These are phyloP conservation scores for Babylonia areolata DNA, from an alignment of 1,140 invertebrate genomes.

Conservation along the genomic window DNA sequence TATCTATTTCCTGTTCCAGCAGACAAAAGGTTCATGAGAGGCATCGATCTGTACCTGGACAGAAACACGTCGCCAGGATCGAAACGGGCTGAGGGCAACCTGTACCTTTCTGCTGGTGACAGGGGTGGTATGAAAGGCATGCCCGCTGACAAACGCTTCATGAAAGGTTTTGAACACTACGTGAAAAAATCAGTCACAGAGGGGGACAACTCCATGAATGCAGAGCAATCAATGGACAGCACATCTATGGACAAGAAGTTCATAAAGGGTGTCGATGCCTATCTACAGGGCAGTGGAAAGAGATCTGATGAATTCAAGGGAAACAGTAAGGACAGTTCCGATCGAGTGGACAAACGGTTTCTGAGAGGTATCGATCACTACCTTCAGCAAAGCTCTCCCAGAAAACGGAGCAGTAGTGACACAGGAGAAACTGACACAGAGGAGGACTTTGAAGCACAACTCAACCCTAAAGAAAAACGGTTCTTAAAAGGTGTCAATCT, in stretches of 20 bases:
- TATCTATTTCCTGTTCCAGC: neutral
- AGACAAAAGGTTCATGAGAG: neutral
- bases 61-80: neutral
- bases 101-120: neutral
- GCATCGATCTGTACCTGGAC: neutral
- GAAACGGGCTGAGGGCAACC: neutral
- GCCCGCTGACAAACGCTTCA: neutral
- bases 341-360: neutral
- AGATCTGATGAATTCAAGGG: neutral
- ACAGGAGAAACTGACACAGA: neutral
- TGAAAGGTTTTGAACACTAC: slow-evolving; percentile 16
- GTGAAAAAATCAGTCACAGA: neutral
- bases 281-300: neutral
- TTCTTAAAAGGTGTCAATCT: neutral
- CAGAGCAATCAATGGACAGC: neutral
- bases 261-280: neutral
- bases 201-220: neutral
- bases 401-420: neutral
- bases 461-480: neutral
- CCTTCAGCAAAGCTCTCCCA: neutral
- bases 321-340: neutral
- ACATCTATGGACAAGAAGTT: neutral
- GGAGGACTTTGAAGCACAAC: neutral
- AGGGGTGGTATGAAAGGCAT: neutral
- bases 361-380: neutral